Evolutionary conservation across 2,888 invertebrate species (phyloP).

Genomic region (Platycheirus albimanus): DNA sequence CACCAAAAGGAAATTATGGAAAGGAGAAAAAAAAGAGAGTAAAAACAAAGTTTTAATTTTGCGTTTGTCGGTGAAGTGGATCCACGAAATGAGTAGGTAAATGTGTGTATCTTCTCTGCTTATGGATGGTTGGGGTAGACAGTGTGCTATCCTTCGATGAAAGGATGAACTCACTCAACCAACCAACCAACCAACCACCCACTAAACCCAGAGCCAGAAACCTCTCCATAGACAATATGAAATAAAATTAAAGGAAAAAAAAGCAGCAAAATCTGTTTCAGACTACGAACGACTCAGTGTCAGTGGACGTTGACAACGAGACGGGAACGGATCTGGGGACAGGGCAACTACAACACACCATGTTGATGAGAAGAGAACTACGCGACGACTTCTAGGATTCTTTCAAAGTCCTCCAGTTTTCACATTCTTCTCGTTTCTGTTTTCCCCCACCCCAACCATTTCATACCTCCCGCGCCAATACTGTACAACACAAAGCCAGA

Average conservation of each 20-base stretch:
- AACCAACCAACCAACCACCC: not conserved
- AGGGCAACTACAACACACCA: slow-evolving; percentile 6
- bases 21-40: slow-evolving; percentile 16
- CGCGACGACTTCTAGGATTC: slow-evolving; percentile 64
- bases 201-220: slow-evolving; percentile 4
- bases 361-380: slow-evolving; percentile 41
- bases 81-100: slow-evolving; percentile 45
- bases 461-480: not conserved
- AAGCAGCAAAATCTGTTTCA: slow-evolving; percentile 70
- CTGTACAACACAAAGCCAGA: not conserved
- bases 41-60: slow-evolving; percentile 70
- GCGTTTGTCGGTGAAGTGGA: slow-evolving; percentile 69
- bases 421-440: slow-evolving; percentile 42
- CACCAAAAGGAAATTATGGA: slow-evolving; percentile 11
- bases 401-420: slow-evolving; percentile 62
- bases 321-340: not conserved
- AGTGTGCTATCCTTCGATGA: slow-evolving; percentile 48
- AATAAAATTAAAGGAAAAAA: slow-evolving; percentile 60
- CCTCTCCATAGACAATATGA: slow-evolving; percentile 22
- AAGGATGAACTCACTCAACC: slow-evolving; percentile 43
- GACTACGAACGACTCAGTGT: slow-evolving; percentile 37
- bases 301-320: slow-evolving; percentile 8
- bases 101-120: slow-evolving; percentile 51
- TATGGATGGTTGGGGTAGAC: slow-evolving; percentile 40
- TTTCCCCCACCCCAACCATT: not conserved